Base-by-base conservation (phyloP, 2,797 vertebrate genomes). In the Siniperca undulata region DNA sequence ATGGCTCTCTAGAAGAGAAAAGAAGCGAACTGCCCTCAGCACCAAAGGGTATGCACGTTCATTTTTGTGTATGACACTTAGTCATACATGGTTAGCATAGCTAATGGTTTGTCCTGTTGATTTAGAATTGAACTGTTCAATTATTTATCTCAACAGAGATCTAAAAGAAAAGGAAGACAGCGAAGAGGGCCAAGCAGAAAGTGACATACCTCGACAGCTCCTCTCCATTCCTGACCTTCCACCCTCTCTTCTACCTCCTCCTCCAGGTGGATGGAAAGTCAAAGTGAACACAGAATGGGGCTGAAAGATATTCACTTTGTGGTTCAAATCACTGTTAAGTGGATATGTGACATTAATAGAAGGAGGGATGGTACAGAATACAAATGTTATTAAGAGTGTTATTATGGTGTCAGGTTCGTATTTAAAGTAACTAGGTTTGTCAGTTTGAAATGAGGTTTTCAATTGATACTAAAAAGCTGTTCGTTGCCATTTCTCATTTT, bases 1-100 rank as follows among this genome's bases (percentile, higher is more conserved):
- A n/a, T 99, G 98, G 98, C 95, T 99, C 82, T 94, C 94, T 44
- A 96, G 95, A 93, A 95, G 97, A 84, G 95, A 97, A 42, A 97
- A 97, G 94, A 96, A 93, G 56, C 94, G 87, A 84, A 93, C 78
- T 17, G 82, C 88, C 0, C 88, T 92, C 27, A 81, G 91, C 66
- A 96, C 91, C 62, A 95, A 94, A 95, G 97, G 97, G 98, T 99
- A 95, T 34, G 75, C 24, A 14, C 44, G 1, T 38, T 86, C 12
- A 67, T 81, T 76, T 88, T 68, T 67, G 58, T 61, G 36, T 74
- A 82, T 6, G 75, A 34, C 53, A 66, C 53, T 46, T 48, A 13
- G 14, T 74, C 24, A 48, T 53, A 58, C 87, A 73, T 67, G 83
- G 52, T 86, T 80, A 34, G 77, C 78, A 85, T 86, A 48, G 44